Conservation (phyloP, 2,113 vertebrate genomes). For the Anguilla japonica region DNA sequence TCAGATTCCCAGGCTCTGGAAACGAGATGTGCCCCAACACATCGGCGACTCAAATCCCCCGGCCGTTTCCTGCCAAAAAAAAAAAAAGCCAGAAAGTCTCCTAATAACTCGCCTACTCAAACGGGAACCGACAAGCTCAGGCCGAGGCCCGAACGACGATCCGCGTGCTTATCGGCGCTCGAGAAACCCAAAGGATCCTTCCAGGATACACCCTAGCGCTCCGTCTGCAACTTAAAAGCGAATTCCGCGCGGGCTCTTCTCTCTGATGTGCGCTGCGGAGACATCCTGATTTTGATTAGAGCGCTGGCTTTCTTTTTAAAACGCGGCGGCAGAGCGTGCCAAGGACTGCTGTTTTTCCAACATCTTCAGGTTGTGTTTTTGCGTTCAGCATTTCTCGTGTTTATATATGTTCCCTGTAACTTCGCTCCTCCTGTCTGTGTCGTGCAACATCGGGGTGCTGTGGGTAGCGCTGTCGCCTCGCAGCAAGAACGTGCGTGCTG, state of each 20-base stretch:
- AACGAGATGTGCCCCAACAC: not conserved
- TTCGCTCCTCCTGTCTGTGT: not conserved
- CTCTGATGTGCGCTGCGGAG: not conserved
- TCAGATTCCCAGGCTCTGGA: not conserved
- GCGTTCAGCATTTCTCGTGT: not conserved
- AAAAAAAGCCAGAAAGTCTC: not conserved
- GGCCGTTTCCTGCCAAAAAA: not conserved
- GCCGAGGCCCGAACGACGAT: not conserved
- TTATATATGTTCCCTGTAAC: not conserved
- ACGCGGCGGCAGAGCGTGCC: not conserved
- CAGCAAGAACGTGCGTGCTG: no score
- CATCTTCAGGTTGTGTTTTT: not conserved
- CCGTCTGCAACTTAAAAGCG: not conserved
- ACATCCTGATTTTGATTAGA: not conserved
- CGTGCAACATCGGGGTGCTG: no score
- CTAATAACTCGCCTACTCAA: not conserved
- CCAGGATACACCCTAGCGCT: not conserved
- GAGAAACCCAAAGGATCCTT: not conserved
- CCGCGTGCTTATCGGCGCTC: not conserved
- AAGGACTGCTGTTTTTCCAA: not conserved
- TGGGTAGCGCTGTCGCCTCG: no score
- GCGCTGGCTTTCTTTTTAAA: no score
- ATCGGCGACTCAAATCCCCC: not conserved
- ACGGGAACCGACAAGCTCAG: not conserved
- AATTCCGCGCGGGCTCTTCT: not conserved